Evolutionary conservation across 1,140 invertebrate genomes (phyloP).

Genomic region (Thaumetopoea pityocampa): DNA sequence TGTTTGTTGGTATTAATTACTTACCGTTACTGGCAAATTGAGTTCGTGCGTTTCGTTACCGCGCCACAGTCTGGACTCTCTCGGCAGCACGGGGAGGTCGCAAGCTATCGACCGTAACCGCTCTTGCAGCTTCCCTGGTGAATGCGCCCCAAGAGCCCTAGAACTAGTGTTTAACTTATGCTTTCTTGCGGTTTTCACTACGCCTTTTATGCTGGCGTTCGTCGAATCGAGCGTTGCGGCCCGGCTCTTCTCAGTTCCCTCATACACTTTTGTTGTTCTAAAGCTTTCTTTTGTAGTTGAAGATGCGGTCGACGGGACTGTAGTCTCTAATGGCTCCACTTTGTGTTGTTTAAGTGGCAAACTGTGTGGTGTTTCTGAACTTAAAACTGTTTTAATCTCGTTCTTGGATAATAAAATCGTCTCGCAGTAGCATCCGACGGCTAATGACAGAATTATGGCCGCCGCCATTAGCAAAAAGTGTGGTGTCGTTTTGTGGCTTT

Average conservation of each 20-base stretch:
- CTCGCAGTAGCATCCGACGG: slow-evolving; percentile 28
- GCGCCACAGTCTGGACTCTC: slow-evolving; percentile 79
- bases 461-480: slow-evolving; percentile 22
- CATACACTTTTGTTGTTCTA: slow-evolving; percentile 49
- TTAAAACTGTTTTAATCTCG: slow-evolving; percentile 31
- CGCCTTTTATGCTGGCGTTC: slow-evolving; percentile 47
- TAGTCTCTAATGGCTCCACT: slow-evolving; percentile 39
- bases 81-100: slow-evolving; percentile 77
- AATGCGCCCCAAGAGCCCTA: slow-evolving; percentile 41
- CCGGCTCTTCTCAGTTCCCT: slow-evolving; percentile 38
- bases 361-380: slow-evolving; percentile 21
- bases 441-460: slow-evolving; percentile 37
- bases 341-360: slow-evolving; percentile 32
- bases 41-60: slow-evolving; percentile 82
- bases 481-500: slow-evolving; percentile 5
- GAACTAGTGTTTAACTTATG: slow-evolving; percentile 59
- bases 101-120: slow-evolving; percentile 78
- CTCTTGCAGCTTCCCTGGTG: slow-evolving; percentile 72
- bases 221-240: slow-evolving; percentile 41
- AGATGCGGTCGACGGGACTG: slow-evolving; percentile 32
- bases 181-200: slow-evolving; percentile 58
- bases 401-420: slow-evolving; percentile 27
- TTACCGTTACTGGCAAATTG: slow-evolving; percentile 79
- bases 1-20: slow-evolving; percentile 43
- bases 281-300: slow-evolving; percentile 48